Conservation (phyloP, 2,888 invertebrate species). For the Sesamia inferens region DNA sequence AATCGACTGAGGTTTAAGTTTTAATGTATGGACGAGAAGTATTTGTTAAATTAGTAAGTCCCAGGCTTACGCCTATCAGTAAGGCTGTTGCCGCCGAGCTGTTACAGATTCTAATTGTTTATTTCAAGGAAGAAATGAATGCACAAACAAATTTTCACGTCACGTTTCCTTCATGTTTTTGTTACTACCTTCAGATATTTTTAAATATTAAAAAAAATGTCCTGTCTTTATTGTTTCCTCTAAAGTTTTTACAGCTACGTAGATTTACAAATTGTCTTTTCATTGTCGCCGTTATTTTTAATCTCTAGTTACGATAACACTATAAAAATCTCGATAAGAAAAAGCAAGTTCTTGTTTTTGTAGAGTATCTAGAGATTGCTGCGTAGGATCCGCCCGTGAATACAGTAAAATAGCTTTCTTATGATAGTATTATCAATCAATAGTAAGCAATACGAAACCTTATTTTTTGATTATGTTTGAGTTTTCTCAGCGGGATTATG, state of each 20-base stretch:
- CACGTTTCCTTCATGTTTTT: not conserved
- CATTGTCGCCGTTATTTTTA: constrained; percentile 1
- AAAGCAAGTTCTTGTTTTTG: constrained; percentile 15
- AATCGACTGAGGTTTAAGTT: not conserved
- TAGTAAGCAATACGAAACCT: constrained; percentile 46
- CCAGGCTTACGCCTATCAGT: not conserved
- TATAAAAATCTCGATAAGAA: constrained; percentile 17
- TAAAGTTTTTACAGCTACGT: constrained; percentile 1
- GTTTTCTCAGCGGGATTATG: constrained; percentile 73
- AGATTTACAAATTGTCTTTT: constrained; percentile 19
- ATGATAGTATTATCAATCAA: constrained; percentile 44
- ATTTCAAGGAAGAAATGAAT: not conserved
- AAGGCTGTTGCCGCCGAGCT: not conserved
- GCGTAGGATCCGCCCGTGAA: constrained; percentile 7
- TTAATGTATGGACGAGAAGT: too few relatives aligned
- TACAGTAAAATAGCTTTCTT: constrained; percentile 25
- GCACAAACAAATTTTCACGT: not conserved
- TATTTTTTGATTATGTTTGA: constrained; percentile 61
- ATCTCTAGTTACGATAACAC: not conserved
- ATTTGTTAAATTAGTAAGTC: not conserved
- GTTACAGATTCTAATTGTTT: not conserved
- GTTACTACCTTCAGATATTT: not conserved
- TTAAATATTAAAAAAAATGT: not conserved
- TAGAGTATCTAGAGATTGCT: constrained; percentile 20
- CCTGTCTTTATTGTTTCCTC: not conserved